Base-by-base conservation (phyloP, 2,797 vertebrate genomes). In the Peromyscus melanophrys region DNA sequence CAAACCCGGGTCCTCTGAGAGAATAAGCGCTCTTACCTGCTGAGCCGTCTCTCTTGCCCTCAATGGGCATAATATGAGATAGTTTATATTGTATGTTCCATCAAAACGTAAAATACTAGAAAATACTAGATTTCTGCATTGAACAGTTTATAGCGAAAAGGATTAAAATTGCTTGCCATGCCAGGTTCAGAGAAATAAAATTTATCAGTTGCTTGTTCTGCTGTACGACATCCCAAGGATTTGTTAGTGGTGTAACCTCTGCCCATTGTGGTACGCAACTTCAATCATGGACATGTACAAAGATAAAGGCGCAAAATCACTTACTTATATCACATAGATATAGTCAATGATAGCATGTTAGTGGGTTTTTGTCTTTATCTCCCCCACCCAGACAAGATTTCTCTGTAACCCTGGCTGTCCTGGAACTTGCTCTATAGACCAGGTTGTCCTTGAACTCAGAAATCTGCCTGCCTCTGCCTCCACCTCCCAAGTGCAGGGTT, bases 31-130 rank as follows among this genome's bases (percentile, higher is more conserved):
- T 34, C 46, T 78, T 52, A 31, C 27, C 75, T 43, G 16, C 43
- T 9, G 75, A 77, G 75, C 75, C 43, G 9, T 81, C 55, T 59
- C 37, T 82, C n/a, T 59, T 59, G 23, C 23, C 57, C n/a, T 69
- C 61, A 23, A 67, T 55, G 61, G 29, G 21, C 6, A 46, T 78
- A 3, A 76, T 63, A n/a, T 83, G 31, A 19, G 21, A 13, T 87
- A 67, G 29, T 92, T 95, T 73, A 67, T 89, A 40, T 43, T 46
- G 3, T 83, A 17, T 77, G 29, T 65, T 89, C 37, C 84, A 1
- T 81, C 77, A 93, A 94, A 90, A 85, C 55, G 29, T 16, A 40
- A 69, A 85, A 27, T 92, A 61, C 52, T 88, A 69, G 73, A 95
- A 94, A 37, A 40, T 40, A 94, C 69, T 65, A 95, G 1, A 46